Conservation (phyloP, 2,113 vertebrate species). For the Columbina picui region DNA sequence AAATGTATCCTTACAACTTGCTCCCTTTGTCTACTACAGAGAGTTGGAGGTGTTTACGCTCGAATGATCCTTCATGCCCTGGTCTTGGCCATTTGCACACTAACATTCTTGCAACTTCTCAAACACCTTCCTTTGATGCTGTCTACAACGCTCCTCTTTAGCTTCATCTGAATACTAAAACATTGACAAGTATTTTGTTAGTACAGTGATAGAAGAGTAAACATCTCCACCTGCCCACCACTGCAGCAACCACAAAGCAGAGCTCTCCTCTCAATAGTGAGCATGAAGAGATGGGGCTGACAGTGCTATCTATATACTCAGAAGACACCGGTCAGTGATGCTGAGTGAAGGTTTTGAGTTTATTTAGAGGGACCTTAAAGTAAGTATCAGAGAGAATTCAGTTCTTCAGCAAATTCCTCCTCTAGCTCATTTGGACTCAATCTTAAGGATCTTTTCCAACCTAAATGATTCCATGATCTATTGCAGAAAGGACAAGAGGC, state of each 20-base stretch:
- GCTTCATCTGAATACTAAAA: not conserved
- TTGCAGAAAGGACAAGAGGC: not conserved
- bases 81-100: not conserved
- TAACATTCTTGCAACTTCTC: not conserved
- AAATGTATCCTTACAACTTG: not conserved
- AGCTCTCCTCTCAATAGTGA: not conserved
- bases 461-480: not conserved
- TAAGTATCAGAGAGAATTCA: not conserved
- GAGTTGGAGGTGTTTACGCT: not conserved
- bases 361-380: not conserved
- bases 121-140: not conserved
- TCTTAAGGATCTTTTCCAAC: not conserved
- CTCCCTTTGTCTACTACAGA: not conserved
- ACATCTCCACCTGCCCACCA: not conserved
- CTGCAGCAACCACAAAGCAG: not conserved
- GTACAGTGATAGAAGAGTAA: not conserved
- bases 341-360: not conserved
- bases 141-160: not conserved
- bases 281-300: not conserved
- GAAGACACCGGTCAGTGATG: not conserved
- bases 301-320: not conserved
- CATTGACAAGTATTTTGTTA: not conserved
- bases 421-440: accelerated
- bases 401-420: not conserved
- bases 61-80: not conserved